Evolutionary conservation across 1,140 invertebrate species (phyloP).

Genomic region (Ericerus pela): DNA sequence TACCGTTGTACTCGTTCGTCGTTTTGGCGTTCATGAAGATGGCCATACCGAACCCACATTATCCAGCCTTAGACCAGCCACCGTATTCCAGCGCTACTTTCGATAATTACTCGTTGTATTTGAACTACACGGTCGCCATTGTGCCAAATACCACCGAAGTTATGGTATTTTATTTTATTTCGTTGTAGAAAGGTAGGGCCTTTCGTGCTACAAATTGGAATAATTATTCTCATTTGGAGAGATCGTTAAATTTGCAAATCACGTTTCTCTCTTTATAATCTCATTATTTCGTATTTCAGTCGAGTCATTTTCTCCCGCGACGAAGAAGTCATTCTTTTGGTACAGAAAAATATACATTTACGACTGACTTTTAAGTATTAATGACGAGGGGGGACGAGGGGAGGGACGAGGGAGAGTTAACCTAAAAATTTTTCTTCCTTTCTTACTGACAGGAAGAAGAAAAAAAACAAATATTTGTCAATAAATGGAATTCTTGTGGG

Average conservation of each 20-base stretch:
- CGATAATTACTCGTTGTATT: slow-evolving; percentile 41
- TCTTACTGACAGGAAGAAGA: too few relatives aligned
- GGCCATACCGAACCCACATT: slow-evolving; percentile 54
- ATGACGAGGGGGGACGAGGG: too few relatives aligned
- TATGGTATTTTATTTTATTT: slow-evolving; percentile 31
- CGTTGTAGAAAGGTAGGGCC: slow-evolving; percentile 16
- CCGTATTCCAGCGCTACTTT: slow-evolving; percentile 37
- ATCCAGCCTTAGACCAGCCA: slow-evolving; percentile 45
- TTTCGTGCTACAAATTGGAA: background rate
- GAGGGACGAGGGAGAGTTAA: too few relatives aligned
- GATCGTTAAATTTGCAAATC: background rate
- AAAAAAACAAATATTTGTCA: too few relatives aligned
- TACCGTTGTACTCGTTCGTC: slow-evolving; percentile 53
- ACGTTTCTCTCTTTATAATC: too few relatives aligned
- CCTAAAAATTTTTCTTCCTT: too few relatives aligned
- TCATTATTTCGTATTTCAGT: too few relatives aligned
- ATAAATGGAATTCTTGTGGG: too few relatives aligned
- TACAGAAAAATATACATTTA: too few relatives aligned
- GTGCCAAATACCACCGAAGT: slow-evolving; percentile 49
- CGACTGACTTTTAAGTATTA: too few relatives aligned
- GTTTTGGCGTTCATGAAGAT: slow-evolving; percentile 54
- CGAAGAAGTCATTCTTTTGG: too few relatives aligned
- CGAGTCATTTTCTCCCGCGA: too few relatives aligned
- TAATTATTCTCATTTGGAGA: background rate
- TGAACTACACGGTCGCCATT: slow-evolving; percentile 47